Evolutionary conservation across 2,113 vertebrate species (phyloP).

Genomic region (Amia ocellicauda): DNA sequence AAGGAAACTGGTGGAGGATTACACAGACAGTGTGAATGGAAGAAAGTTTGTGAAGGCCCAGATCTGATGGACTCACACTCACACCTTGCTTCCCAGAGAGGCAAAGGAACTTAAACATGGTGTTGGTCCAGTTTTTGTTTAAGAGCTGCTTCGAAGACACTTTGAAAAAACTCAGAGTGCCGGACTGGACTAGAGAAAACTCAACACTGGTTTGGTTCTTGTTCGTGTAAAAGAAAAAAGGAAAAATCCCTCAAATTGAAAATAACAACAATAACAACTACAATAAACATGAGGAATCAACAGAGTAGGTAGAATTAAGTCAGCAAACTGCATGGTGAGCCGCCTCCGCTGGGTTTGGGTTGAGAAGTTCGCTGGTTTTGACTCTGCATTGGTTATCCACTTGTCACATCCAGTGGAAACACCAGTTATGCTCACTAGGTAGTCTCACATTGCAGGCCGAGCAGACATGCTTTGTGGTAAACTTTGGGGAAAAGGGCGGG

Average conservation of each 20-base stretch:
- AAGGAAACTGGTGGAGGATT: slow-evolving; percentile 19
- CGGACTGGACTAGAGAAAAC: neutral
- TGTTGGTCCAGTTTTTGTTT: neutral
- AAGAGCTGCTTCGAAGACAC: neutral
- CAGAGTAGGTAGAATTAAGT: too few species aligned
- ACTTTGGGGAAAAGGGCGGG: slow-evolving; percentile 24
- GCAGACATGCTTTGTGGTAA: slow-evolving; percentile 41
- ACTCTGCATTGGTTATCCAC: slow-evolving; percentile 16
- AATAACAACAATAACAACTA: neutral
- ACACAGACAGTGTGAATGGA: neutral
- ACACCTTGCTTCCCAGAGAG: neutral
- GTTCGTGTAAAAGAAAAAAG: too few species aligned
- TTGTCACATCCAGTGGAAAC: slow-evolving; percentile 28
- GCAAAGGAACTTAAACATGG: neutral
- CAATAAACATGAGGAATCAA: too few species aligned
- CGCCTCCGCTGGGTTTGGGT: too few species aligned
- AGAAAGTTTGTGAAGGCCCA: neutral
- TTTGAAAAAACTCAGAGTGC: neutral
- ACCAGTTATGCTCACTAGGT: slow-evolving; percentile 46
- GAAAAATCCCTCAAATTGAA: neutral
- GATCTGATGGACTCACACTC: neutral
- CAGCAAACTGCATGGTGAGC: too few species aligned
- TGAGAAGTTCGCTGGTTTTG: slow-evolving; percentile 30
- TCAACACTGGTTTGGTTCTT: slow-evolving; percentile 23
- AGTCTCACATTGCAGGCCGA: slow-evolving; percentile 34